Evolutionary conservation across 2,113 vertebrate genomes (phyloP).

Genomic region (zebrafish (Danio rerio)): GRCz12tu NC_133178.1:60061001-60061500

Average conservation of each 20-base stretch:
- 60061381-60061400: not conserved
- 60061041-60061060: conserved; percentile 16
- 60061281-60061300: conserved; percentile 95
- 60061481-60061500: too few species aligned
- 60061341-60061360: not conserved
- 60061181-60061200: not conserved
- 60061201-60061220: not conserved
- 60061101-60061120: not conserved
- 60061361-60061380: not conserved
- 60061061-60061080: conserved; percentile 31
- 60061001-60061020: conserved; percentile 6
- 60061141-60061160: conserved; percentile 11
- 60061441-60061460: not conserved
- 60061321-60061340: conserved; percentile 70
- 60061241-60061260: conserved; percentile 98
- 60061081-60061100: conserved; percentile 43
- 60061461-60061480: not conserved
- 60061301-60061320: conserved; percentile 98
- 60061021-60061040: conserved; percentile 24
- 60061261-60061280: conserved; percentile 97
- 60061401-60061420: conserved; percentile 11
- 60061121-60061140: not conserved
- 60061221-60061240: conserved; percentile 66
- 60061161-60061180: conserved; percentile 10
- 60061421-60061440: not conserved